Conservation (phyloP, 1,140 invertebrate genomes). For the Palaemon carinicauda region DNA sequence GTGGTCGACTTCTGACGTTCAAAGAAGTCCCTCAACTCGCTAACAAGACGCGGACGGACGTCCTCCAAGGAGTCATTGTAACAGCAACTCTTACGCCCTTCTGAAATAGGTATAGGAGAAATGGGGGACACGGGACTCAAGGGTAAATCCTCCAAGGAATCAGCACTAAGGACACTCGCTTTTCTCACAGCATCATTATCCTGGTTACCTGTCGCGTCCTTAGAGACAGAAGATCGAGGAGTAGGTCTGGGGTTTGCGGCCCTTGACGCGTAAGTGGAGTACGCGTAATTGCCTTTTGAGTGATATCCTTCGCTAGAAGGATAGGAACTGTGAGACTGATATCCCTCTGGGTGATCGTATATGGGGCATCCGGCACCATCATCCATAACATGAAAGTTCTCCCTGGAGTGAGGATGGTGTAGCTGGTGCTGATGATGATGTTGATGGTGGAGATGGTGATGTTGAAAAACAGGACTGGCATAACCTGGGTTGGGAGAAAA, state of each 20-base stretch:
- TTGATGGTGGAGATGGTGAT: background rate
- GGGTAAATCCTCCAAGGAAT: conserved; percentile 57
- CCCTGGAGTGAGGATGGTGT: background rate
- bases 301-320: conserved; percentile 6
- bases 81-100: conserved; percentile 28
- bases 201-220: conserved; percentile 4
- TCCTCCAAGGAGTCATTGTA: conserved; percentile 51
- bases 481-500: conserved; percentile 15
- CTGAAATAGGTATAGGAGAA: conserved; percentile 26
- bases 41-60: conserved; percentile 46
- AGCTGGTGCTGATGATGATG: too few relatives aligned
- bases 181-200: conserved; percentile 31
- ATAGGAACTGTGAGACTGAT: conserved; percentile 9
- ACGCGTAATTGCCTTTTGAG: background rate
- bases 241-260: background rate
- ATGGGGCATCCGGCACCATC: background rate
- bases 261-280: conserved; percentile 16
- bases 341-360: conserved; percentile 17
- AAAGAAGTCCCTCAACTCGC: conserved; percentile 47
- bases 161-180: conserved; percentile 56
- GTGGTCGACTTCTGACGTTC: conserved; percentile 49
- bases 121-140: conserved; percentile 22
- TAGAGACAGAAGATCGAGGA: background rate
- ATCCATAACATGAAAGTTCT: conserved; percentile 20
- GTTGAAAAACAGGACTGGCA: background rate